Base-by-base conservation (phyloP, 92 coral and sea anemone genomes). In the Parazoanthus darwini region DNA sequence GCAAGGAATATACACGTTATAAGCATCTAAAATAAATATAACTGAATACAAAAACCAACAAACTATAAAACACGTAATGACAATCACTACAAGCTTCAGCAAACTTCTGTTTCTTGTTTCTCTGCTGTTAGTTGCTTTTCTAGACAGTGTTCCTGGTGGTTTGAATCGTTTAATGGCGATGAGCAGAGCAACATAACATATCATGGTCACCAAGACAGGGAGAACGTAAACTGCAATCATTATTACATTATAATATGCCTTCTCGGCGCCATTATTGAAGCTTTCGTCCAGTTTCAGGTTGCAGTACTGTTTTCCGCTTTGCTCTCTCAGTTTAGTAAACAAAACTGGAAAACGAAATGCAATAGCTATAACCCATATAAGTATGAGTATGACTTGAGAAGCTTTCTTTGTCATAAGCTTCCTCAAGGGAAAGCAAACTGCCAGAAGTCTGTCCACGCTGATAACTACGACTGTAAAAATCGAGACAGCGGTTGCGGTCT, bases 21-120 rank as follows among this genome's bases (percentile, higher is more conserved):
- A 82, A 29, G 92, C 87, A 2, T 85, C 80, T 79, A 93, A 56
- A n/a, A 91, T 74, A 79, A 87, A 81, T 3, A 82, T 85, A 68
- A 93, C 77, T 50, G 92, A 93, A 75, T 91, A 93, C 59, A 93
- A 51, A 58, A 91, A 43, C 95, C 93, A 93, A 36, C 95, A 93
- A 36, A 74, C 20, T 7, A 93, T 63, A 25, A 93, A 93, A 25
- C 90, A 86, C 3, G 89, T 79, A 5, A 93, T 88, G 3, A 93
- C 95, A 4, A 80, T 91, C 33, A 88, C 46, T 39, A 86, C 93
- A 90, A 93, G 90, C 36, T 71, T 88, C 46, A 91, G 50, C 8
- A 93, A 91, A 25, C 78, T 92, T 46, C 89, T 88, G 70, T 50
- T 79, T 26, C 43, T 63, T 8, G 15, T 38, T 26, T 79, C 37